Conservation (phyloP, 2,797 vertebrate species). For the Pantherophis alleghaniensis region DNA sequence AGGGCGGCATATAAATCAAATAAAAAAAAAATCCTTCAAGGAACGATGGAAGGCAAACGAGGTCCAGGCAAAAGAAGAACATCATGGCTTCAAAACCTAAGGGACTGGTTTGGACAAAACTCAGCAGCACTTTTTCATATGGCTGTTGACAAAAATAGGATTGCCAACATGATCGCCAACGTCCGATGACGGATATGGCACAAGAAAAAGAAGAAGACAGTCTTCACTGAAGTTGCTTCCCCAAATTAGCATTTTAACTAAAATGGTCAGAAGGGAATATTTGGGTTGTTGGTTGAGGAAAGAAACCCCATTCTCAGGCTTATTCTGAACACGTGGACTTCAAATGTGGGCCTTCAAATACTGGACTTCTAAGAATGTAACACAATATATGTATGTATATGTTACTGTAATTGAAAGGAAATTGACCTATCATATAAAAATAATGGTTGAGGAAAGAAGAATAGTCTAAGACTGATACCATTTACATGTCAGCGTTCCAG, state of each 20-base stretch:
- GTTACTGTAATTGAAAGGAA: background rate
- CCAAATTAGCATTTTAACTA: background rate
- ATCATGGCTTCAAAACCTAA: too few species aligned
- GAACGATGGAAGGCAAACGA: too few species aligned
- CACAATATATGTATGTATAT: background rate
- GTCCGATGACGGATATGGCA: too few species aligned
- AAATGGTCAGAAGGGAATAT: background rate
- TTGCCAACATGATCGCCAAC: too few species aligned
- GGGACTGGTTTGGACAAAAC: too few species aligned
- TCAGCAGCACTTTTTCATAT: too few species aligned
- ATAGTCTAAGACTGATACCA: background rate
- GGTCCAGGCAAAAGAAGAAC: too few species aligned
- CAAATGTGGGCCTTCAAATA: background rate
- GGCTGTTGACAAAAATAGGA: too few species aligned
- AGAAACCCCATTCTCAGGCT: background rate
- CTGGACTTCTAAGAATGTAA: background rate
- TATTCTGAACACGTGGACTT: background rate
- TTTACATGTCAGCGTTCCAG: background rate
- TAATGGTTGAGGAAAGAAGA: background rate
- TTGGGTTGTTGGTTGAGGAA: background rate
- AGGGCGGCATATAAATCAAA: too few species aligned
- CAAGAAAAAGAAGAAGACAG: background rate
- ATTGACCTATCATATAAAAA: background rate
- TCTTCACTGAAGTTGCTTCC: background rate
- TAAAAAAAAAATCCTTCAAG: too few species aligned